These are phyloP conservation scores for Upupa epops DNA, from an alignment of 2,113 vertebrate species.

Conservation along the genomic window DNA sequence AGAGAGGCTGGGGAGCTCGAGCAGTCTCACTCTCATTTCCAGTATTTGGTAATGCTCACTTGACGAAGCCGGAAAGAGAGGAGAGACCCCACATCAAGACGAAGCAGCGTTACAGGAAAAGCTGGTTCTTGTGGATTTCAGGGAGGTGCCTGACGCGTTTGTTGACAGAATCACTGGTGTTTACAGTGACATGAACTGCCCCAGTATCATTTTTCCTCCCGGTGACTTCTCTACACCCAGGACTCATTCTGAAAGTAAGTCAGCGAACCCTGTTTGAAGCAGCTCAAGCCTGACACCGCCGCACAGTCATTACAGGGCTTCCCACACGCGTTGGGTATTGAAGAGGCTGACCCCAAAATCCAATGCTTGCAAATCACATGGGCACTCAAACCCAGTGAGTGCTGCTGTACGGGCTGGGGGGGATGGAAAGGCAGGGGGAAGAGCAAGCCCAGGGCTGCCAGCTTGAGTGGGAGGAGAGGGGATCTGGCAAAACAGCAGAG, in stretches of 20 bases:
- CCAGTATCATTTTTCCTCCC: conserved; percentile 46
- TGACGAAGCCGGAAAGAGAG: conserved; percentile 20
- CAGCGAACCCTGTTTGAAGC: not conserved
- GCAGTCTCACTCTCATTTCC: conserved; percentile 35
- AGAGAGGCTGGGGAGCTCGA: conserved; percentile 26
- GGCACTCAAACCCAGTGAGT: rapidly evolving
- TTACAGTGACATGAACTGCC: conserved; percentile 49
- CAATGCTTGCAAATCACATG: not conserved
- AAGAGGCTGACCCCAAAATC: conserved; percentile 34
- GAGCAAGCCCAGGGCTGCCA: not conserved
- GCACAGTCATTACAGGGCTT: not conserved
- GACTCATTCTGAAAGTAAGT: conserved; percentile 55
- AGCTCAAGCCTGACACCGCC: not conserved
- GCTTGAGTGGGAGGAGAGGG: not conserved
- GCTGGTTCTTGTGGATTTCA: conserved; percentile 30
- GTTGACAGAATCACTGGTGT: conserved; percentile 60
- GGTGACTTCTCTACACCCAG: conserved; percentile 19
- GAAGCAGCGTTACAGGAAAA: conserved; percentile 58
- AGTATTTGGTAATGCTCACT: conserved; percentile 26
- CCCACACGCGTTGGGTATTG: not conserved
- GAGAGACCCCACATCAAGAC: conserved; percentile 14
- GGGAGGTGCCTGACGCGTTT: conserved; percentile 39
- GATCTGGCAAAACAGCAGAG: not conserved
- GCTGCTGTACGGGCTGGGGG: not conserved
- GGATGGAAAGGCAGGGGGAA: not conserved